Base-by-base conservation (phyloP, 2,113 vertebrate genomes). In the Piaya cayana region DNA sequence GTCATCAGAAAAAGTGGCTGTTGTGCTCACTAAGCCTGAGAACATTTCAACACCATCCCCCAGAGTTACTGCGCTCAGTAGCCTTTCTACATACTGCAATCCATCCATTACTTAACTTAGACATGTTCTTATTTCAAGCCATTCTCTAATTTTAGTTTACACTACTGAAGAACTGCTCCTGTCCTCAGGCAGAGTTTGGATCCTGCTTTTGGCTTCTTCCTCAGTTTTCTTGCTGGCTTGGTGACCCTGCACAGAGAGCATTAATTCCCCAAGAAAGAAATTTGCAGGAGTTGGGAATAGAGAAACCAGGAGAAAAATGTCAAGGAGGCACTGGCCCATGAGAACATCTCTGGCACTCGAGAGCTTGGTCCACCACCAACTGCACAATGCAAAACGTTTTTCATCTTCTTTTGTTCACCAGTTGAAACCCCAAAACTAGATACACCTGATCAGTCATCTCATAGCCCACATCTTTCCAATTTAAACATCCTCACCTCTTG, bases 1-100 rank as follows among this genome's bases (percentile, higher is more conserved):
- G 92, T 97, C 95, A 95, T 65, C 69, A 82, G 90, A 62, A 91
- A 89, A 93, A 95, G 95, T 75, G 90, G 95, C 80, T 94, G 72
- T 34, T 86, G 83, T 42, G 32, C 86, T 76, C 80, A 27, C 72
- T 8, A 26, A 29, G 58, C 84, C 69, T 8, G 82, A 92, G 95
- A 93, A 88, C 5, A 62, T 68, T 95, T 88, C 93, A 86, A 58
- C 86, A 76, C 36, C 77, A 62, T 55, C 90, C 90, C 86, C 88
- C 92, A 88, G 87, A 95, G 92, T 64, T 90, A 91, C 86, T 82
- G 18, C 6, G 30, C 82, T 91, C 80, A 60, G 82, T 47, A 93
- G 92, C 86, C 62, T 69, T 69, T 81, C 94, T 55, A 68, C 43
- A 4, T 8, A 17, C 29, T 56, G 32, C 69, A 86, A 71, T 9